A percentile compares a stretch with the other conserved stretches of the same genome.
phyloP scores from a whole-genome alignment of 2,797 vertebrate genomes.

The Epinephelus coioides region DNA sequence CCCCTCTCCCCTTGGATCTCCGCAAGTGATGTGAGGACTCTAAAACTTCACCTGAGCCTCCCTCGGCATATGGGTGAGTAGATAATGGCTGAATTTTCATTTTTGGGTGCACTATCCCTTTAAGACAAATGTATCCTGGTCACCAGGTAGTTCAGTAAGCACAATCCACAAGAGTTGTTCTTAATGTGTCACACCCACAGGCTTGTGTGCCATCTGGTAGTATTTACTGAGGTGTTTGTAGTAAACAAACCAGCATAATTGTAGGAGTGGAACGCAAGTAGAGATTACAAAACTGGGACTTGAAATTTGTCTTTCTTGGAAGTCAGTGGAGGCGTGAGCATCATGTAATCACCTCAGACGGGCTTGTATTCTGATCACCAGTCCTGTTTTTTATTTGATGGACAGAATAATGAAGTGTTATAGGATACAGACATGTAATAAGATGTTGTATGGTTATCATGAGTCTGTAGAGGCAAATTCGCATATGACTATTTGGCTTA shows the following conservation, averaged over 20 bases:
- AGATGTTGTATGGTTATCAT: not conserved
- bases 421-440: not conserved
- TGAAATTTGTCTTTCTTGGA: conserved; percentile 6
- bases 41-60: too few relatives aligned
- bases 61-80: too few relatives aligned
- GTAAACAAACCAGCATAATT: conserved; percentile 58
- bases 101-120: too few relatives aligned
- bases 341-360: not conserved
- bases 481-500: not conserved
- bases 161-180: conserved; percentile 19
- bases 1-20: too few relatives aligned
- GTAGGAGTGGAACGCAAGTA: conserved; percentile 38
- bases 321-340: not conserved
- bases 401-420: not conserved
- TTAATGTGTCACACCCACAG: conserved; percentile 28
- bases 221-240: conserved; percentile 64
- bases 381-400: not conserved
- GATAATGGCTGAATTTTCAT: too few relatives aligned
- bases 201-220: conserved; percentile 54
- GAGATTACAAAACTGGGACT: conserved; percentile 3
- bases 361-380: not conserved
- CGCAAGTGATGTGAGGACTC: too few relatives aligned
- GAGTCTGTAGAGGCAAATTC: not conserved
- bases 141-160: conserved; percentile 9
- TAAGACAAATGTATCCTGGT: not conserved